Evolutionary conservation across 2,888 invertebrate species (phyloP).

Genomic region (Campaea margaritaria): DNA sequence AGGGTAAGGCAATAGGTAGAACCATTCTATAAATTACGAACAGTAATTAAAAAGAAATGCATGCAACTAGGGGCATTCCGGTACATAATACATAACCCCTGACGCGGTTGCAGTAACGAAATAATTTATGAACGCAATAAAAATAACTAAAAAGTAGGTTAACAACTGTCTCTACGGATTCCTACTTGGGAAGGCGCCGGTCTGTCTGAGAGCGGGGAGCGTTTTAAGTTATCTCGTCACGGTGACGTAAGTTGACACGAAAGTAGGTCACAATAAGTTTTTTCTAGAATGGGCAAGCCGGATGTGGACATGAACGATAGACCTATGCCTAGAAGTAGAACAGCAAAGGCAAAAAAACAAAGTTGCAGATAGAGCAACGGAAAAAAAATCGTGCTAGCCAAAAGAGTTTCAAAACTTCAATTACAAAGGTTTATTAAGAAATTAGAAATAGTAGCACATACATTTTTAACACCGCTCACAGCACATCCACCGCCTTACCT

Average conservation of each 20-base stretch:
- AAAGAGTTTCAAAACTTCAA: too few relatives aligned
- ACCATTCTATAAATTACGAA: not conserved
- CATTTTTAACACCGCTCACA: slow-evolving; percentile 34
- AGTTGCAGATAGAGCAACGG: too few relatives aligned
- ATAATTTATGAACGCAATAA: slow-evolving; percentile 49
- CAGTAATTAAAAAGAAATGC: too few relatives aligned
- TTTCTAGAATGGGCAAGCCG: too few relatives aligned
- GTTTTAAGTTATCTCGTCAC: slow-evolving; percentile 3
- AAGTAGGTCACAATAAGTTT: too few relatives aligned
- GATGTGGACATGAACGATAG: too few relatives aligned
- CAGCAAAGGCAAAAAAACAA: too few relatives aligned
- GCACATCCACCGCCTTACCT: slow-evolving; percentile 30
- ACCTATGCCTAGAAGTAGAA: too few relatives aligned
- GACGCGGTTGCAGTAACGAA: slow-evolving; percentile 32
- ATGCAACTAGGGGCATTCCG: not conserved
- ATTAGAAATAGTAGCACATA: too few relatives aligned
- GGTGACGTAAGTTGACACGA: slow-evolving; percentile 1
- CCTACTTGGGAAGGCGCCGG: slow-evolving; percentile 35
- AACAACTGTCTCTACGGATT: slow-evolving; percentile 47
- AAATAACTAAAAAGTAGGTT: slow-evolving; percentile 52
- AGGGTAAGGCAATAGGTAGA: too few relatives aligned
- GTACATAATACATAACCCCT: not conserved
- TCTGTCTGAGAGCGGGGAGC: slow-evolving; percentile 37
- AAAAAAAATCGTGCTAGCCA: too few relatives aligned
- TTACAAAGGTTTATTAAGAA: too few relatives aligned